Evolutionary conservation across 2,888 invertebrate genomes (phyloP).

Genomic region (Drosophila colorata): DNA sequence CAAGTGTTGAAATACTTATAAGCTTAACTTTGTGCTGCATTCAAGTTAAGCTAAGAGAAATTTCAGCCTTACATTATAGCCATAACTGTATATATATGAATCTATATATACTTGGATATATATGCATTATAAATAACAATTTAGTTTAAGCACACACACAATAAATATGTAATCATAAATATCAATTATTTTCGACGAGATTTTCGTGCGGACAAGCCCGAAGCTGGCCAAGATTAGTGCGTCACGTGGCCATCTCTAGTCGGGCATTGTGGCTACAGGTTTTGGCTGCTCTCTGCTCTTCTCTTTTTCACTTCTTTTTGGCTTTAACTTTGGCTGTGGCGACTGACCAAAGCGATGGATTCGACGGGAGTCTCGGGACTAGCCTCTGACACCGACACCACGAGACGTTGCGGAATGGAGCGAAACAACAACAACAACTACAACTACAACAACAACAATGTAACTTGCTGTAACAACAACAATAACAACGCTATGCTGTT

Average conservation of each 20-base stretch:
- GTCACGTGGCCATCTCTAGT: slow-evolving; percentile 73
- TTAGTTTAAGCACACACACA: slow-evolving; percentile 13
- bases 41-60: not conserved
- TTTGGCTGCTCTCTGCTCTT: slow-evolving; percentile 36
- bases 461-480: slow-evolving; percentile 53
- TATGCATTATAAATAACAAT: slow-evolving; percentile 48
- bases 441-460: slow-evolving; percentile 41
- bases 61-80: not conserved
- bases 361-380: slow-evolving; percentile 58
- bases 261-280: slow-evolving; percentile 69
- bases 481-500: slow-evolving; percentile 48
- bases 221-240: slow-evolving; percentile 33
- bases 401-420: slow-evolving; percentile 59
- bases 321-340: slow-evolving; percentile 50
- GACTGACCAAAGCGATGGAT: slow-evolving; percentile 58
- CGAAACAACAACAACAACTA: slow-evolving; percentile 34
- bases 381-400: slow-evolving; percentile 78
- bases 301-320: slow-evolving; percentile 30
- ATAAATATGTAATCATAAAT: slow-evolving; percentile 46
- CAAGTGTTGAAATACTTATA: not conserved
- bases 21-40: no score
- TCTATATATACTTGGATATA: not conserved
- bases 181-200: slow-evolving; percentile 55
- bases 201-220: slow-evolving; percentile 25
- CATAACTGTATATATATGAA: slow-evolving; percentile 4